Base-by-base conservation (phyloP, 1,140 invertebrate species). In the Musca domestica region DNA sequence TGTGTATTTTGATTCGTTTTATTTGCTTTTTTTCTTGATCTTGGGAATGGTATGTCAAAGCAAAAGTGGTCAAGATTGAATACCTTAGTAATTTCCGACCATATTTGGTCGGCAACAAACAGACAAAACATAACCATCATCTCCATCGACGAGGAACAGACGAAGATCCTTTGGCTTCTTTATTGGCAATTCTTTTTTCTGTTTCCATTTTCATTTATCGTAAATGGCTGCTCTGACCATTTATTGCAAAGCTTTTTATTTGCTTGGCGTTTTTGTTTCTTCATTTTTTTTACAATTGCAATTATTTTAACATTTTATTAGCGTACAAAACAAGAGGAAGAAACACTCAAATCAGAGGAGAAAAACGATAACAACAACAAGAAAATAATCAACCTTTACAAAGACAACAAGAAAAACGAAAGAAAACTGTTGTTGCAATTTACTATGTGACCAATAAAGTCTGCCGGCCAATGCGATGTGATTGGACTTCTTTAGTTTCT, bases 1-100 rank as follows among this genome's bases (percentile, higher is more conserved):
- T 30, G 2, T 17, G 23, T 58, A n/a, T n/a, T n/a, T n/a, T n/a
- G n/a, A n/a, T n/a, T n/a, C n/a, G n/a, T n/a, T n/a, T n/a, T n/a
- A n/a, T n/a, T n/a, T n/a, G n/a, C 17, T 30, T 25, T 12, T 25
- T 12, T 56, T 15, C 54, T 30, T 30, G 54, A 30, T 30, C 54
- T 58, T 58, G 54, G 54, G 54, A 58, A 58, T 58, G 54, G 54
- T 30, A 58, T 58, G 54, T 58, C 54, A 58, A 30, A 58, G 54
- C 17, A 58, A 58, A 58, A 27, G 25, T 14, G 54, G n/a, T 19
- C 15, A 58, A 58, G 54, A 58, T 58, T 58, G 25, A 58, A 58
- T 58, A 27, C 54, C 54, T 30, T 15, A 14, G 54, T 30, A 58
- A 58, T 58, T 58, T 58, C 17, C 25, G 15, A 22, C 54, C 23